phyloP scores from a whole-genome alignment of 2,797 vertebrate genomes.

The Pteronotus mesoamericanus region DNA sequence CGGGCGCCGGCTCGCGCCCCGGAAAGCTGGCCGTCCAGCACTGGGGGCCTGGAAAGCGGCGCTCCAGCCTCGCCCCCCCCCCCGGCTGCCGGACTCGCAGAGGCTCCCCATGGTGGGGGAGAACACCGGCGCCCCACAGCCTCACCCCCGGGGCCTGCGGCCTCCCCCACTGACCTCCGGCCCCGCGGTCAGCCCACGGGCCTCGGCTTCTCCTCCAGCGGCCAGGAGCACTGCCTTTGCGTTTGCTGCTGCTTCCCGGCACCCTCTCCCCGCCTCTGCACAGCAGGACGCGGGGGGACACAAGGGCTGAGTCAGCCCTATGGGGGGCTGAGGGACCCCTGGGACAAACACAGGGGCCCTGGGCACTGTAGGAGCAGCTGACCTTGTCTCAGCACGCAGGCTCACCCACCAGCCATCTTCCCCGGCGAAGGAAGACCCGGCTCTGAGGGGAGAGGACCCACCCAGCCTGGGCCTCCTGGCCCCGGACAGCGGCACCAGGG shows the following conservation, averaged over 20 bases:
- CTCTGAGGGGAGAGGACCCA: rapidly evolving
- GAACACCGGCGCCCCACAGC: rapidly evolving
- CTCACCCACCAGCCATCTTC: rapidly evolving
- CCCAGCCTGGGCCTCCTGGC: not conserved
- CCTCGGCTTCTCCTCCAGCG: not conserved
- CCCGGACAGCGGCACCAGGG: rapidly evolving
- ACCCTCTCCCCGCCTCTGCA: not conserved
- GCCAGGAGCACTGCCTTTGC: not conserved
- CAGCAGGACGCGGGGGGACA: not conserved
- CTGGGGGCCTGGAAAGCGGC: not conserved
- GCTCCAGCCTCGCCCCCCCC: no score
- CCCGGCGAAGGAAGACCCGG: not conserved
- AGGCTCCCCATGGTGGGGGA: not conserved
- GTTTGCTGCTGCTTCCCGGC: not conserved
- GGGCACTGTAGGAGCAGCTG: not conserved
- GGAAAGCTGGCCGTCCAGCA: not conserved
- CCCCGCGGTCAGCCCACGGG: rapidly evolving
- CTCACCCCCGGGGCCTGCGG: rapidly evolving
- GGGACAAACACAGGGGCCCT: not conserved
- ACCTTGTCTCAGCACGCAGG: not conserved
- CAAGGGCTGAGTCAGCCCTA: rapidly evolving
- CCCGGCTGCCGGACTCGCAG: not conserved
- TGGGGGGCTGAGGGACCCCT: not conserved
- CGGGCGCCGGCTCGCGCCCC: not conserved
- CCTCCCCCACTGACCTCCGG: not conserved